These are phyloP conservation scores for Accipiter virgatus DNA, from an alignment of 2,113 vertebrate species.

Conservation along the genomic window DNA sequence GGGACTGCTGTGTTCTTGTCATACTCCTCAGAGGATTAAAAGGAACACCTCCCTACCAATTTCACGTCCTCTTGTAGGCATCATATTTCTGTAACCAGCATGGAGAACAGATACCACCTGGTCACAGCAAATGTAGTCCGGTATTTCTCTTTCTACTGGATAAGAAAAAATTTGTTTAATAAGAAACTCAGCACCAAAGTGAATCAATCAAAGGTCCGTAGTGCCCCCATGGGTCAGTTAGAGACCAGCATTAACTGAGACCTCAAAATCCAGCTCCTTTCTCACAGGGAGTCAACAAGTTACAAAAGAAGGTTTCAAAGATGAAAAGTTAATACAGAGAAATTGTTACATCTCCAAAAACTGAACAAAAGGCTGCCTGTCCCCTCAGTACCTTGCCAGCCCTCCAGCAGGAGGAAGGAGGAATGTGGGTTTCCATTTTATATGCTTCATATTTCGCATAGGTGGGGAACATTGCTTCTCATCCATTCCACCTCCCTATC, in stretches of 20 bases:
- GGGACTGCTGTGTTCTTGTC: not conserved
- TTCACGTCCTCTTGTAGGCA: not conserved
- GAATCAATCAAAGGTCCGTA: not conserved
- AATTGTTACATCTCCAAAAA: not conserved
- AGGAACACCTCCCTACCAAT: not conserved
- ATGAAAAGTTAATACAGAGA: not conserved
- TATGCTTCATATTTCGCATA: not conserved
- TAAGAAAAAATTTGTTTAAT: not conserved
- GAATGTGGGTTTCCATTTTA: not conserved
- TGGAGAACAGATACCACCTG: not conserved
- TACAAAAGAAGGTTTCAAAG: not conserved
- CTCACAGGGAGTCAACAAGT: not conserved
- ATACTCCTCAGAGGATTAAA: not conserved
- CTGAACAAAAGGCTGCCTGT: accelerated
- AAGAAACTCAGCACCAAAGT: not conserved
- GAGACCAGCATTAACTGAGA: not conserved
- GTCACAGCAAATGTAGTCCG: not conserved
- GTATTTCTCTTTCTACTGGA: not conserved
- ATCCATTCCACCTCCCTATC: not conserved
- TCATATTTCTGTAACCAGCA: not conserved
- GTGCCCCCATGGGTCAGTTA: accelerated
- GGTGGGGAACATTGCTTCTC: not conserved
- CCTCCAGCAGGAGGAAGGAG: not conserved
- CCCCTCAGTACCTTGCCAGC: not conserved
- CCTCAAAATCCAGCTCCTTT: not conserved